Evolutionary conservation across 2,797 vertebrate species (phyloP).

Genomic region (Helarctos malayanus): DNA sequence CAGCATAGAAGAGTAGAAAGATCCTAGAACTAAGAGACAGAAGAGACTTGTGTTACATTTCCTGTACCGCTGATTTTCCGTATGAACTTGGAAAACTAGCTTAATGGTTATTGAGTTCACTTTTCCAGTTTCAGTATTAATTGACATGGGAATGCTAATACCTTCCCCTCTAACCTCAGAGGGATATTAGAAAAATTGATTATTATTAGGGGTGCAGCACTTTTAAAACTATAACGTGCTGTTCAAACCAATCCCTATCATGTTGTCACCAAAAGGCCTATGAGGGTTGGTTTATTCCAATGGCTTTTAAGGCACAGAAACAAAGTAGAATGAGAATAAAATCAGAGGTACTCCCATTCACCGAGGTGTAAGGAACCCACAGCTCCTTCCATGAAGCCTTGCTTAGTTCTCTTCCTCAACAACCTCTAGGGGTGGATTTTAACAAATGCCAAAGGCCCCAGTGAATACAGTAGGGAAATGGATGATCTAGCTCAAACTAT

Average conservation of each 20-base stretch:
- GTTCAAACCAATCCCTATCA: neutral
- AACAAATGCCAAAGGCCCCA: neutral
- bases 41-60: neutral
- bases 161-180: neutral
- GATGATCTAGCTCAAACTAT: neutral
- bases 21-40: neutral
- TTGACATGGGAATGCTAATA: neutral
- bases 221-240: neutral
- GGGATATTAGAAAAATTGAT: neutral
- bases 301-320: neutral
- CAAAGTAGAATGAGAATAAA: neutral
- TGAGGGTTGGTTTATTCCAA: neutral
- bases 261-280: neutral
- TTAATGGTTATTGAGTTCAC: neutral
- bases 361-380: neutral
- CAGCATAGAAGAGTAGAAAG: neutral
- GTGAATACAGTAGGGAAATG: neutral
- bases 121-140: neutral
- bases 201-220: neutral
- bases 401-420: neutral
- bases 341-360: neutral
- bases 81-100: neutral
- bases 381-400: neutral
- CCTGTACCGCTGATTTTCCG: neutral
- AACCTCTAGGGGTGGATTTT: neutral